Base-by-base conservation (phyloP, 1,140 invertebrate species). In the Marisa cornuarietis region DNA sequence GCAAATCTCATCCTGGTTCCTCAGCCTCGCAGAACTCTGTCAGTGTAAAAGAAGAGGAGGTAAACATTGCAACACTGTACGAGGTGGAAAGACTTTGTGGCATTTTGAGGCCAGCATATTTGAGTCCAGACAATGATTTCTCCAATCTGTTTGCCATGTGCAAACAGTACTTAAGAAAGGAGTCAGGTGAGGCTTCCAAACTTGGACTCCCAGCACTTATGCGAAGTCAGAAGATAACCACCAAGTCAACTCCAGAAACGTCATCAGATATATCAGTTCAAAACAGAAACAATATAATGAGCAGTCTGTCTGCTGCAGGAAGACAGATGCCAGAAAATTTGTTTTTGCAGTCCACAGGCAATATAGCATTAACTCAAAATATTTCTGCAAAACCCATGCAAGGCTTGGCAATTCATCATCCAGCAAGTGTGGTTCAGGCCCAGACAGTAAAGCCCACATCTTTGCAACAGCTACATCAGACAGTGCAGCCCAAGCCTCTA, bases 81-180 rank as follows among this genome's bases (percentile, higher is more conserved):
- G 87, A 88, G 75, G 84, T 86, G 26, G 87, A 88, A 79, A 42
- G 87, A 54, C 80, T 88, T n/a, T 80, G 86, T 8, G 84, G 83
- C 71, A 86, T 87, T 82, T 74, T 88, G 58, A 68, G 85, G 24
- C 85, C 86, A 18, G 83, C 83, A 52, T 85, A 86, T 76, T 73
- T 87, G 16, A 86, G 84, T 65, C 83, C 85, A n/a, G 85, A 86
- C 24, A 76, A 83, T 24, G 42, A 76, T 18, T 85, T 81, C 77
- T 18, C 74, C 63, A 80, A 83, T 68, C 79, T 87, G 24, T 63
- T 81, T 13, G 75, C 83, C 16, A 74, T 85, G 31, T 87, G 86
- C 83, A 79, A 83, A 24, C 82, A 84, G 68, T 87, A 84, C 76
- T 78, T 86, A 49, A 74, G 80, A 20, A 84, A 87, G 71, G 83